Evolutionary conservation across 2,888 invertebrate species (phyloP).

Genomic region (Agrotis exclamationis): DNA sequence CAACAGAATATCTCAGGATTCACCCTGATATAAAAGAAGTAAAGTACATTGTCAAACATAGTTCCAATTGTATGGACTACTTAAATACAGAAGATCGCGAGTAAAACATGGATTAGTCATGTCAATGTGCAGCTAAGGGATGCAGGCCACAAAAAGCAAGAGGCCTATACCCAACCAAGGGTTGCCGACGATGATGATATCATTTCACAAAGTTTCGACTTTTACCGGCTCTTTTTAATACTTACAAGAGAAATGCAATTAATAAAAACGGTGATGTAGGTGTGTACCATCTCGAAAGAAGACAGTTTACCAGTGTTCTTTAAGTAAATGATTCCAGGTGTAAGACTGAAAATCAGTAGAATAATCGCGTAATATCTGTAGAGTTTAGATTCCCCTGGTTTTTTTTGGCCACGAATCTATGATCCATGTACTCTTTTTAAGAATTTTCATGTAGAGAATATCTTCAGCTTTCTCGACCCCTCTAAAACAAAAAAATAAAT

Average conservation of each 20-base stretch:
- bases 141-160: too few relatives aligned
- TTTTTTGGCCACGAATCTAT: slow-evolving; percentile 21
- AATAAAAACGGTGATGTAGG: slow-evolving; percentile 44
- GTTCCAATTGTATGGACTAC: too few relatives aligned
- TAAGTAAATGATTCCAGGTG: not conserved
- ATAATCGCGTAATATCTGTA: not conserved
- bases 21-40: too few relatives aligned
- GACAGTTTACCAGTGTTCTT: slow-evolving; percentile 24
- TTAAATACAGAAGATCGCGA: too few relatives aligned
- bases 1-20: too few relatives aligned
- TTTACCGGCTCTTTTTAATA: not conserved
- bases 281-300: slow-evolving; percentile 33
- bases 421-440: slow-evolving; percentile 22
- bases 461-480: slow-evolving; percentile 40
- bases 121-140: too few relatives aligned
- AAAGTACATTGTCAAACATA: too few relatives aligned
- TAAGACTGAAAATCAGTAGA: rapidly evolving
- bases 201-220: too few relatives aligned
- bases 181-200: too few relatives aligned
- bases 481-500: slow-evolving; percentile 20
- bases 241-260: slow-evolving; percentile 14
- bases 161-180: too few relatives aligned
- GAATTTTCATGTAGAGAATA: slow-evolving; percentile 15
- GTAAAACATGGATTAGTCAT: too few relatives aligned
- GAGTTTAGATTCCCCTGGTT: not conserved